These are phyloP conservation scores for Phylloscopus trochilus DNA, from an alignment of 2,113 vertebrate genomes.

Conservation along the genomic window DNA sequence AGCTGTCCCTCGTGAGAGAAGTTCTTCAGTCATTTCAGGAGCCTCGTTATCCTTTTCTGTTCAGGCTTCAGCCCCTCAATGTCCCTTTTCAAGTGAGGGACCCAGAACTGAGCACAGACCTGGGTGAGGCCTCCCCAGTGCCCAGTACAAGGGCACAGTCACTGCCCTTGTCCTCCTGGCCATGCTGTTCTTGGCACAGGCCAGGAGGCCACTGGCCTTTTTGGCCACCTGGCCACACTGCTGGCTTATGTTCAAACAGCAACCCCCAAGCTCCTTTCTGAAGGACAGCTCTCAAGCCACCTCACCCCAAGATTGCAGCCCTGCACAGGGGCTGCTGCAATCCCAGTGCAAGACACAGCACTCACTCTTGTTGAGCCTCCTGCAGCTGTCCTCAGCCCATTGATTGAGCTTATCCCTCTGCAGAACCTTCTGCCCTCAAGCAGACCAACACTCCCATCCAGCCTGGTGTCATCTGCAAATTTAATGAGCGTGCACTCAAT, in stretches of 20 bases:
- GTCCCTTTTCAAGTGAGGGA: background rate
- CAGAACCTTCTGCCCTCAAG: background rate
- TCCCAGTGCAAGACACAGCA: background rate
- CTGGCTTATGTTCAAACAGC: background rate
- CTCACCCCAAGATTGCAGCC: background rate
- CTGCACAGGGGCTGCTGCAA: too few species aligned
- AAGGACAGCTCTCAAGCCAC: rapidly evolving
- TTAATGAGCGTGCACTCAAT: background rate
- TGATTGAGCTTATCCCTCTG: background rate
- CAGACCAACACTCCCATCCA: background rate
- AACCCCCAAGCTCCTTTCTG: background rate
- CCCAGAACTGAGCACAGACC: background rate
- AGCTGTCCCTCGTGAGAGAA: background rate
- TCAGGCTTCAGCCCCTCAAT: background rate
- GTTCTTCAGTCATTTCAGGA: too few species aligned
- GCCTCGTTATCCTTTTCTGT: rapidly evolving
- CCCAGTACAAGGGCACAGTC: rapidly evolving
- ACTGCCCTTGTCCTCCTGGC: background rate
- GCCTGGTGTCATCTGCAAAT: background rate
- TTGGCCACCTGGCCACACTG: too few species aligned
- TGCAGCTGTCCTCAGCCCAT: background rate
- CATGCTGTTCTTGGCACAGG: background rate
- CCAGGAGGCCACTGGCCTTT: background rate
- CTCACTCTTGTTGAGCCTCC: background rate
- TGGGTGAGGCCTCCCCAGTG: background rate